Base-by-base conservation (phyloP, 2,113 vertebrate genomes). In the Phalacrocorax brasilianus region DNA sequence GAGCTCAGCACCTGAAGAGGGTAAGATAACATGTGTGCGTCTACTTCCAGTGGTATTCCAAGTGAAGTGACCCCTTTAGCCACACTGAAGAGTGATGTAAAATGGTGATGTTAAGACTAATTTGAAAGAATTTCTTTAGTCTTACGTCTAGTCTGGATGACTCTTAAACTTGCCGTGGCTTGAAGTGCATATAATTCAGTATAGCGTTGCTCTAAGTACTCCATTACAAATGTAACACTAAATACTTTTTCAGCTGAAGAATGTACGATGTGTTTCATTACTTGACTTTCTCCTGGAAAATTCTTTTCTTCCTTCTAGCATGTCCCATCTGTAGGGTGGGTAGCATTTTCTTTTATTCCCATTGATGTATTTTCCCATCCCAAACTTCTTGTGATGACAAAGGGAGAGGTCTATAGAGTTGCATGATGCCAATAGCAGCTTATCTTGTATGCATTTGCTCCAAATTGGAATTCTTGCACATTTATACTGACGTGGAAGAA, bases 1-100 rank as follows among this genome's bases (percentile, higher is more conserved):
- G 97, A 99, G 99, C 97, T 99, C 99, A 3, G 99, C 99, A 15
- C 99, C 99, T 23, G 99, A 99, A 95, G 99, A 99, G 98, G 99
- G 99, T 99, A 97, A 95, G 98, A 80, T 42, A 85, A 63, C 6
- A 13, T 21, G 5, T 3, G 5, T 40, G 35, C 32, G 8, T 44
- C 50, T 71, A 2, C 40, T 92, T 58, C 44, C 33, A 45, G 33
- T 52, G 5, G 59, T 52, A 59, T 56, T 79, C 49, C 66, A 66
- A 65, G 35, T 44, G 21, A 80, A 47, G 23, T 59, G 49, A n/a
- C 4, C 21, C 15, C 44, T 53, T 38, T 70, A 28, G 65, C 45
- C 35, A 63, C 11, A 6, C 61, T 78, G 55, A 61, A 62, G 27
- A 40, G 44, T 44, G 22, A 12, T 42, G n/a, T 28, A 40, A 62